Percentiles rank a stretch among this genome's conserved stretches.
Conservation (phyloP, 1,140 invertebrate species). For the Drosophila takahashii region DNA sequence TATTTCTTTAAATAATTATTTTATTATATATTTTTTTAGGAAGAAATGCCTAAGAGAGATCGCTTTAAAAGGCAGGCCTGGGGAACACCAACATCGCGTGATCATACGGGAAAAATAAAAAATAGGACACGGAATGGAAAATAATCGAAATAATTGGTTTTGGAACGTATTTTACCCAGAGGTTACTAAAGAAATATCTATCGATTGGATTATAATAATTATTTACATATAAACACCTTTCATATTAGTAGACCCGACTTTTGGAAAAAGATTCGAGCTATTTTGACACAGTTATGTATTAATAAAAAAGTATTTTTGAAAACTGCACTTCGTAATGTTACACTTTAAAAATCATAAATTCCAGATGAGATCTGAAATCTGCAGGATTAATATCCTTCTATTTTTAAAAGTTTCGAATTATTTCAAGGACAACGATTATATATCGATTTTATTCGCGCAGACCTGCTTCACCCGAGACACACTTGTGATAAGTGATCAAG, state of each 20-base stretch:
- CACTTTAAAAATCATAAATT: too few relatives aligned
- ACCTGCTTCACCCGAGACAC: constrained; percentile 1
- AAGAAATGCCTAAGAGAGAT: neutral
- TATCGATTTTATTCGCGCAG: neutral
- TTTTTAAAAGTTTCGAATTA: too few relatives aligned
- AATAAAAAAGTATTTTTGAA: too few relatives aligned
- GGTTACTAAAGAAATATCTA: too few relatives aligned
- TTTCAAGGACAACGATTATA: neutral
- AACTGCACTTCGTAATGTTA: too few relatives aligned
- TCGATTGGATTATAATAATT: too few relatives aligned
- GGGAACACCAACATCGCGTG: neutral
- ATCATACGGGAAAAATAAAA: neutral
- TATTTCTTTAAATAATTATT: neutral
- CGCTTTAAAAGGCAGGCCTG: neutral
- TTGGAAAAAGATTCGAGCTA: too few relatives aligned
- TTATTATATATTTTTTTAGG: neutral
- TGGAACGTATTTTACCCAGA: neutral
- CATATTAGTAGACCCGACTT: too few relatives aligned
- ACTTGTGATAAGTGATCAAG: constrained; percentile 15
- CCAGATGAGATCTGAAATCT: too few relatives aligned
- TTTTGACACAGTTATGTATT: too few relatives aligned
- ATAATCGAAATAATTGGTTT: neutral
- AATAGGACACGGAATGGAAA: neutral
- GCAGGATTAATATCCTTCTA: too few relatives aligned
- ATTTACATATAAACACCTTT: too few relatives aligned